Evolutionary conservation across 2,888 invertebrate species (phyloP).

Genomic region (Nycteola revayana): DNA sequence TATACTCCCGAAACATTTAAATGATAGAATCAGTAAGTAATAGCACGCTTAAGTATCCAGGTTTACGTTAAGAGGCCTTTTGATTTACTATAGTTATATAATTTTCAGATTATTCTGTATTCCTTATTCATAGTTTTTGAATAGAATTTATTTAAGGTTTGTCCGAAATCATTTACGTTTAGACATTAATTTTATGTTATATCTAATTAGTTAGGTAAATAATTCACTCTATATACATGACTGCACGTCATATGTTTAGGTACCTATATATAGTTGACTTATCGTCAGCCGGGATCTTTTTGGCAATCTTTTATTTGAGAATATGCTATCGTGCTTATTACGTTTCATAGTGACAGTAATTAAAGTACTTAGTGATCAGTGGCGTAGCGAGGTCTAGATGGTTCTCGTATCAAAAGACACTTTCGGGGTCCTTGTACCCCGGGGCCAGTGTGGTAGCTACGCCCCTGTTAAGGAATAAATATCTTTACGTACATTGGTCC

Average conservation of each 20-base stretch:
- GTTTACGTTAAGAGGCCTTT: neutral
- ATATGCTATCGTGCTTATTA: constrained; percentile 32
- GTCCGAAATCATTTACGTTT: constrained; percentile 5
- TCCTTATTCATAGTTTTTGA: constrained; percentile 14
- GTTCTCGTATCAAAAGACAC: too few species aligned
- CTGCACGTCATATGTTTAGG: too few species aligned
- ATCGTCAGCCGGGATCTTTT: constrained; percentile 39
- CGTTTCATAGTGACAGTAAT: constrained; percentile 15
- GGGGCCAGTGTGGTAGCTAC: too few species aligned
- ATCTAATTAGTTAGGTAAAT: too few species aligned
- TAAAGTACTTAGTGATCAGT: constrained; percentile 21
- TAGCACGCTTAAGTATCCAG: constrained; percentile 17
- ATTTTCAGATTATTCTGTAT: constrained; percentile 18
- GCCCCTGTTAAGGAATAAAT: too few species aligned
- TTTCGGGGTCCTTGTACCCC: too few species aligned
- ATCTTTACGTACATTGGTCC: too few species aligned
- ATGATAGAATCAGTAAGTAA: constrained; percentile 4
- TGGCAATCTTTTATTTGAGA: constrained; percentile 38
- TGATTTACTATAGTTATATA: constrained; percentile 4
- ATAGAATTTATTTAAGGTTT: too few species aligned
- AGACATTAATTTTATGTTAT: neutral
- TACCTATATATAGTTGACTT: too few species aligned
- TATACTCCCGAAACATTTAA: constrained; percentile 23
- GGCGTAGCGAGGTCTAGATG: neutral
- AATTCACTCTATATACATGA: too few species aligned